phyloP scores from a whole-genome alignment of 2,888 invertebrate genomes.

The Drosophila longiperda region DNA sequence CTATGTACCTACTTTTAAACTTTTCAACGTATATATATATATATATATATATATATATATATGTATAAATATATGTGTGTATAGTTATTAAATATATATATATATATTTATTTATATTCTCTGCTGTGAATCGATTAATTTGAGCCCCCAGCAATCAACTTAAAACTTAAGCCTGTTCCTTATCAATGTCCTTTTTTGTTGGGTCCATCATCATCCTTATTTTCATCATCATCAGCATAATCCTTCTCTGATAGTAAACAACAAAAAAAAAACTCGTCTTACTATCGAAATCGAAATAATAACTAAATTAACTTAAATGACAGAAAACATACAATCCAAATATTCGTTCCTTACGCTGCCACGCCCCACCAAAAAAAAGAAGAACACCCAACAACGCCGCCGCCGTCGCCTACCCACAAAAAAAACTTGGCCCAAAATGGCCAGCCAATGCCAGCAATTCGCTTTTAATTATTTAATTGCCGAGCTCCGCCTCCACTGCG shows the following conservation, averaged over 20 bases:
- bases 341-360: conserved; percentile 51
- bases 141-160: conserved; percentile 58
- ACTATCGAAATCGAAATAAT: conserved; percentile 55
- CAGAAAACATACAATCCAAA: conserved; percentile 52
- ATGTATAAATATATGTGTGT: conserved; percentile 28
- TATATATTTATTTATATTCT: conserved; percentile 34
- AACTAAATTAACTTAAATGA: conserved; percentile 73
- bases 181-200: conserved; percentile 30
- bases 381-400: conserved; percentile 5
- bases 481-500: conserved; percentile 3
- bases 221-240: conserved; percentile 7
- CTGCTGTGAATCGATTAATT: conserved; percentile 34
- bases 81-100: conserved; percentile 50
- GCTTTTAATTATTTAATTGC: conserved; percentile 53
- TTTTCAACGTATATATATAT: conserved; percentile 62
- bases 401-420: conserved; percentile 4
- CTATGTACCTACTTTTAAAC: conserved; percentile 74
- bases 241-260: conserved; percentile 29
- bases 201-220: conserved; percentile 15
- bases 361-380: conserved; percentile 32
- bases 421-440: conserved; percentile 15
- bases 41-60: conserved; percentile 33
- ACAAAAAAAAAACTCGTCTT: conserved; percentile 55
- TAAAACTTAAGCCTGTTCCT: conserved; percentile 59
- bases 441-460: conserved; percentile 36